Evolutionary conservation across 2,888 invertebrate genomes (phyloP), one percentile per base, ranked within the genome.

Genomic region (Drosophila setosimentum): DNA sequence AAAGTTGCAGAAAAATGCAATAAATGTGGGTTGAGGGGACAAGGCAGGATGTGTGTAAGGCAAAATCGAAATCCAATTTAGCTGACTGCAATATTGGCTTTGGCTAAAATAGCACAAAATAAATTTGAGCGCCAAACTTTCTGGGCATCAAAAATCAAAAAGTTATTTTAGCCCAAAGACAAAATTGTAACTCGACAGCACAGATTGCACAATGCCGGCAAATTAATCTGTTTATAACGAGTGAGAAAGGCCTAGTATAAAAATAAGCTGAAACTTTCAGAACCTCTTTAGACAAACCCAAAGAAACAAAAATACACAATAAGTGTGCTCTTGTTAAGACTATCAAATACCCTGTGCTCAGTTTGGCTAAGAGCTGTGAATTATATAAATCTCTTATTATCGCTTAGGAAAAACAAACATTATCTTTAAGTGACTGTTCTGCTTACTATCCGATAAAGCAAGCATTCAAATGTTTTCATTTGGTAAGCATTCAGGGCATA

Each of bases 171-270:
- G 72, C 68, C 73, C 58, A 67, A 83, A 83, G 76, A 81, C 76
- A 80, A 63, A 75, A 61, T 58, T 68, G 66, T 49, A 55, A 58
- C 65, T 63, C 49, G 59, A 60, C 42, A 57, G 72, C 67, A 70
- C 71, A 83, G 90, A 88, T 89, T 88, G 79, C 87, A 77, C 76
- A 86, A 84, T 82, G 64, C 80, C 55, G 63, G 74, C 84, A 88
- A 89, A 88, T 89, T 89, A 88, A 88, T 88, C 88, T 88, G 79
- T 87, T 85, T 85, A 87, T 86, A 87, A 82, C 83, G 88, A 83
- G 73, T 72, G 73, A 71, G 73, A 65, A 73, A 67, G 72, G 82
- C 67, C 65, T 35, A 45, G 74, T 71, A 76, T 80, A 73, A 77
- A 82, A 89, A 73, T 76, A 78, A 82, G 66, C 83, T 71, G 1